Conservation (phyloP, 2,113 vertebrate genomes). For the Mesocricetus auratus region DNA sequence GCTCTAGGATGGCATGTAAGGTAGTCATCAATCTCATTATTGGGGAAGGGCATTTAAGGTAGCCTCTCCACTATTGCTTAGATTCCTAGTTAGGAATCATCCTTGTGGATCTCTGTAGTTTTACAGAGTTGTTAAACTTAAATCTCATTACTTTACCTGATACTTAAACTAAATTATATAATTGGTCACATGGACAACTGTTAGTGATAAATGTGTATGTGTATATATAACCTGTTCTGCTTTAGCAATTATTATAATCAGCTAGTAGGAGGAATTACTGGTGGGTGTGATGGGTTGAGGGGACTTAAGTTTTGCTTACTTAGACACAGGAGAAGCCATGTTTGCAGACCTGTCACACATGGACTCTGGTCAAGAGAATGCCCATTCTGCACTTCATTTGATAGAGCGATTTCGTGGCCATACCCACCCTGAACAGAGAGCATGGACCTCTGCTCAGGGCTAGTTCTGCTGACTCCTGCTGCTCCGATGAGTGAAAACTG, state of each 20-base stretch:
- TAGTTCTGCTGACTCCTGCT: neutral
- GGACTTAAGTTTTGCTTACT: too few species aligned
- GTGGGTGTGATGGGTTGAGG: neutral
- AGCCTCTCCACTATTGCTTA: too few species aligned
- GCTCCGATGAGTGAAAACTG: neutral
- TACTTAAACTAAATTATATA: neutral
- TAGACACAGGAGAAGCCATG: rapidly evolving
- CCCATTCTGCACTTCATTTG: neutral
- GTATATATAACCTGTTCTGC: neutral
- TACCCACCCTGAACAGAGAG: neutral
- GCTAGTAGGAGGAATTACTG: rapidly evolving
- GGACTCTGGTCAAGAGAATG: neutral
- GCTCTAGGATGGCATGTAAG: too few species aligned
- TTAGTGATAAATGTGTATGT: neutral
- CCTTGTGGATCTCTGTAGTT: too few species aligned
- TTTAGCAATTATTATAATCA: neutral
- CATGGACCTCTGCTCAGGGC: rapidly evolving
- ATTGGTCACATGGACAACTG: neutral
- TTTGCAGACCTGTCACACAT: rapidly evolving
- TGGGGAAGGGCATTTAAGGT: too few species aligned
- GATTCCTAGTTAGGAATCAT: too few species aligned
- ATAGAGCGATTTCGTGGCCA: neutral
- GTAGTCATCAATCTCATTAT: too few species aligned
- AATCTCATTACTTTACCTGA: neutral
- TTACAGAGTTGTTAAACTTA: neutral